These are phyloP conservation scores for Heterodera carotae DNA, from an alignment of 1,140 invertebrate species.

Conservation along the genomic window DNA sequence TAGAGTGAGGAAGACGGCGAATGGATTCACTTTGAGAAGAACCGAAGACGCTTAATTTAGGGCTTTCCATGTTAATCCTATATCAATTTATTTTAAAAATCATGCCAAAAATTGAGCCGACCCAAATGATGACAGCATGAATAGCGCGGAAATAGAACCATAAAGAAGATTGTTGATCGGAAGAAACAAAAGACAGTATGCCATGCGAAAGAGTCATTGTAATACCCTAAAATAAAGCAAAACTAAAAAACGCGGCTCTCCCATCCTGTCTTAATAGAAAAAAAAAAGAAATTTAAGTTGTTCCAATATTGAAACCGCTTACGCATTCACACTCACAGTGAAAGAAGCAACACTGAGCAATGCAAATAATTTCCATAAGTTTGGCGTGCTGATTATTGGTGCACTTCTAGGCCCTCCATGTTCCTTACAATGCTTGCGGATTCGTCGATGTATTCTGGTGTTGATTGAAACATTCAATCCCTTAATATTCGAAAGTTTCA, in stretches of 20 bases:
- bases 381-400: background rate
- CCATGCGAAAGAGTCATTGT: conserved; percentile 11
- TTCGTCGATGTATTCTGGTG: background rate
- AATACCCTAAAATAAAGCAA: conserved; percentile 4
- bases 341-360: conserved; percentile 10
- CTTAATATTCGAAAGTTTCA: background rate
- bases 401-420: background rate
- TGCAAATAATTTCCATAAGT: background rate
- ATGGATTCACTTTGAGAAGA: conserved; percentile 7
- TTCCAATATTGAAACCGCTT: too few relatives aligned
- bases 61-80: too few relatives aligned
- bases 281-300: too few relatives aligned
- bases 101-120: too few relatives aligned
- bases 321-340: too few relatives aligned
- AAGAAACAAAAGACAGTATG: background rate
- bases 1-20: conserved; percentile 5
- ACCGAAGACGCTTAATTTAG: conserved; percentile 4
- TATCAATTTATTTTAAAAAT: too few relatives aligned
- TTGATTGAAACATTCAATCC: too few relatives aligned
- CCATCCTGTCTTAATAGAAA: too few relatives aligned
- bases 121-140: too few relatives aligned
- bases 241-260: too few relatives aligned
- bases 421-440: background rate
- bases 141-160: background rate
- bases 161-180: background rate